A percentile compares a stretch with the other conserved stretches of the same genome.
These are phyloP conservation scores for Drosophila yakuba DNA, from an alignment of 1,140 invertebrate genomes.

Conservation along the genomic window DNA sequence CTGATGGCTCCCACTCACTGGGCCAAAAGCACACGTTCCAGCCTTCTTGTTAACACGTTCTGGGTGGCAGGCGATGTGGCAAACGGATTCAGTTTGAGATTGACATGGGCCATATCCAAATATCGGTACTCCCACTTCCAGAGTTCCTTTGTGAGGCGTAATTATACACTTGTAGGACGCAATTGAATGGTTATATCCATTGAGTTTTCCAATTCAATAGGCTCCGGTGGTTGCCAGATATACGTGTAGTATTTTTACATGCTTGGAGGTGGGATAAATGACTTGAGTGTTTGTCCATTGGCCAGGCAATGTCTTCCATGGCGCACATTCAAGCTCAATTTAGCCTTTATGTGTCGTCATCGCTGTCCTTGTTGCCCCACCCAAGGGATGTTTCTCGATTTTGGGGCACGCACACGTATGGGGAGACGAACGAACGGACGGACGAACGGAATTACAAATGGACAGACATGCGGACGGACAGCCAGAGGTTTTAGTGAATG, in stretches of 20 bases:
- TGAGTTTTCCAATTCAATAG: slow-evolving; percentile 70
- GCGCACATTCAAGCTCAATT: slow-evolving; percentile 71
- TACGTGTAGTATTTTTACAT: slow-evolving; percentile 3
- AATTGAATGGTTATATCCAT: slow-evolving; percentile 63
- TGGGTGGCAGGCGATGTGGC: slow-evolving; percentile 12
- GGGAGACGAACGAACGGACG: background rate
- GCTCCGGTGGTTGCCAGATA: slow-evolving; percentile 11
- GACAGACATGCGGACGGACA: slow-evolving; percentile 11
- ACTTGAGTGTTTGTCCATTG: slow-evolving; percentile 74
- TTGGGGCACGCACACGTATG: slow-evolving; percentile 60
- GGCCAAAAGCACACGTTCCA: slow-evolving; percentile 36
- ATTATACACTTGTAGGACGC: slow-evolving; percentile 61
- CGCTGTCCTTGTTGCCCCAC: slow-evolving; percentile 49
- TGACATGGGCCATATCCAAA: slow-evolving; percentile 2
- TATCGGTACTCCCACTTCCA: background rate
- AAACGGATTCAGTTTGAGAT: slow-evolving; percentile 21
- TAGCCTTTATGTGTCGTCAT: slow-evolving; percentile 74
- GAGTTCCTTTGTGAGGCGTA: slow-evolving; percentile 28
- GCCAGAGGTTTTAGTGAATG: slow-evolving; percentile 29
- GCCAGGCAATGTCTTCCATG: slow-evolving; percentile 54
- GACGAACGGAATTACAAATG: slow-evolving; percentile 3
- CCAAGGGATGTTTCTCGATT: slow-evolving; percentile 67
- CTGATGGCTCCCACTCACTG: slow-evolving; percentile 44
- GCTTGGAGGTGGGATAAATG: slow-evolving; percentile 43
- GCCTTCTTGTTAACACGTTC: slow-evolving; percentile 51